Conservation (phyloP, 2,888 invertebrate genomes). For the Ornithoptera alexandrae region DNA sequence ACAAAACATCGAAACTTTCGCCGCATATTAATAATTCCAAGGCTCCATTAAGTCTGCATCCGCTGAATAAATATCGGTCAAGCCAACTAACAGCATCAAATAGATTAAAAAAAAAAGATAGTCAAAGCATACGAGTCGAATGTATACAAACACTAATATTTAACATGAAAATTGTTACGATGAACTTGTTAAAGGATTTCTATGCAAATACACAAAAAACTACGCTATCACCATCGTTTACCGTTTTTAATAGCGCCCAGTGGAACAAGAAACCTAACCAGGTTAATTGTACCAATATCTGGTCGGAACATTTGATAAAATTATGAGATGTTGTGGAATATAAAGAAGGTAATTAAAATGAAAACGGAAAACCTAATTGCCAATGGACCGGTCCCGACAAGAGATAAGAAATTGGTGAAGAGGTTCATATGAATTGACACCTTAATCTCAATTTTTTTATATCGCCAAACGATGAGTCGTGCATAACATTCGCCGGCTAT, state of each 20-base stretch:
- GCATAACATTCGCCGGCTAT: background rate
- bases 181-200: constrained; percentile 27
- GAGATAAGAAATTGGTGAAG: constrained; percentile 2
- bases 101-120: background rate
- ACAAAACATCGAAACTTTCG: too few relatives aligned
- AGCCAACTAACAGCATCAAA: background rate
- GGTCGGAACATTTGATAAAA: background rate
- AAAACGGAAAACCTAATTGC: background rate
- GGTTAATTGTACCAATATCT: constrained; percentile 18
- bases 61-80: too few relatives aligned
- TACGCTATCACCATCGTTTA: constrained; percentile 12
- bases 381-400: background rate
- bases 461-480: background rate
- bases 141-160: constrained; percentile 6
- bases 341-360: background rate
- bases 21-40: too few relatives aligned
- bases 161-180: constrained; percentile 23
- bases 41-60: too few relatives aligned
- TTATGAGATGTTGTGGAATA: background rate
- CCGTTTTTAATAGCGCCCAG: constrained; percentile 28
- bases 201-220: constrained; percentile 20
- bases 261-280: constrained; percentile 20
- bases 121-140: background rate
- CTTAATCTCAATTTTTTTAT: background rate
- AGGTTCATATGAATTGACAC: background rate